Percentiles rank a stretch among this genome's conserved stretches.
Evolutionary conservation across 2,888 invertebrate species (phyloP).

Genomic region (Drosophila eohydei): DNA sequence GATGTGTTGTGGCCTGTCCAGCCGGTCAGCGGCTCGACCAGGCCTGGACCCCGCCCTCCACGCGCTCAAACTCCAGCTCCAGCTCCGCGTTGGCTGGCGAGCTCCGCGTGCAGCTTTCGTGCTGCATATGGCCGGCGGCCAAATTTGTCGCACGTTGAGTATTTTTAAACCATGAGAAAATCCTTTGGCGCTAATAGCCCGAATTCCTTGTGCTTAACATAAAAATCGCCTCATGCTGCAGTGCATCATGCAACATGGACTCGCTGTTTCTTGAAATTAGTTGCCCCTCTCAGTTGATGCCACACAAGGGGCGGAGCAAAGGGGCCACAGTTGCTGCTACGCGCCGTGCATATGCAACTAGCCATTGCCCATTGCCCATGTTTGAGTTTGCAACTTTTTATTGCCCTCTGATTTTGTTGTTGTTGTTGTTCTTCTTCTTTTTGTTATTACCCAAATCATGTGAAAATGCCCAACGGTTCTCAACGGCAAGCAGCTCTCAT

Average conservation of each 20-base stretch:
- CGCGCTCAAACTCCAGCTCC: slow-evolving; percentile 12
- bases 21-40: slow-evolving; percentile 41
- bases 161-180: slow-evolving; percentile 84
- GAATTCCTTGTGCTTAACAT: slow-evolving; percentile 82
- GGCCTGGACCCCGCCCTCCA: slow-evolving; percentile 33
- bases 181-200: slow-evolving; percentile 84
- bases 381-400: slow-evolving; percentile 42
- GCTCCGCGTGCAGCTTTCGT: slow-evolving; percentile 78
- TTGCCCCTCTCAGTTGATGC: slow-evolving; percentile 23
- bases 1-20: slow-evolving; percentile 62
- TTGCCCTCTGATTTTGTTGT: slow-evolving; percentile 28
- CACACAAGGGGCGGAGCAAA: neutral
- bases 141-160: slow-evolving; percentile 80
- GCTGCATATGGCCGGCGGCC: slow-evolving; percentile 76
- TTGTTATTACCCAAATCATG: slow-evolving; percentile 56
- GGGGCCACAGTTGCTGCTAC: slow-evolving; percentile 24
- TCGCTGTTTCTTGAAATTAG: slow-evolving; percentile 54
- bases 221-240: slow-evolving; percentile 78
- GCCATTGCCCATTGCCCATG: slow-evolving; percentile 18
- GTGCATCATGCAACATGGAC: slow-evolving; percentile 72
- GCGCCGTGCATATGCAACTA: slow-evolving; percentile 53
- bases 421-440: slow-evolving; percentile 4
- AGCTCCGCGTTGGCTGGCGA: slow-evolving; percentile 16
- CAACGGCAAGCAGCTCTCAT: neutral
- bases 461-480: slow-evolving; percentile 65